These are phyloP conservation scores for Chitala chitala DNA, from an alignment of 2,113 vertebrate species.

Conservation along the genomic window DNA sequence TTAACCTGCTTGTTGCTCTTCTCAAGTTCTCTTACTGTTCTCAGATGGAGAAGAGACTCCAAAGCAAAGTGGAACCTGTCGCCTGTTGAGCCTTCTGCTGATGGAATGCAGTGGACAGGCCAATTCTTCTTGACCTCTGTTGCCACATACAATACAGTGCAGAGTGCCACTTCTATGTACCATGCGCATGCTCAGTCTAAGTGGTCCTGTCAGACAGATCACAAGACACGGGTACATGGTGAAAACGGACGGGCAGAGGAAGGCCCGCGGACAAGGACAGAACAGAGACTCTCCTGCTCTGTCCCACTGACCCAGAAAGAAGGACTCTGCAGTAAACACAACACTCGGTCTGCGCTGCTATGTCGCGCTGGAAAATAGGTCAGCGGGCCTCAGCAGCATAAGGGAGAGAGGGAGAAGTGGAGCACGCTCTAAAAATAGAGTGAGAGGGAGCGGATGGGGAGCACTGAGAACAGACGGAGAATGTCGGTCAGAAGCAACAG, in stretches of 20 bases:
- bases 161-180: neutral
- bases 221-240: neutral
- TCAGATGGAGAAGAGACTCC: too few relatives aligned
- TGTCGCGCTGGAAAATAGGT: constrained; percentile 61
- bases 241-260: neutral
- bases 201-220: too few relatives aligned
- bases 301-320: constrained; percentile 60
- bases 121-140: too few relatives aligned
- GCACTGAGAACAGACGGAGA: constrained; percentile 26
- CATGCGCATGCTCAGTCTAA: too few relatives aligned
- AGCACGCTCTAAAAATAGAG: constrained; percentile 58
- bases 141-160: too few relatives aligned
- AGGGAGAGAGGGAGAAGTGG: constrained; percentile 39
- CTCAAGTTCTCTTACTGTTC: too few relatives aligned
- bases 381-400: constrained; percentile 55
- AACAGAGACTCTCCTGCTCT: constrained; percentile 9
- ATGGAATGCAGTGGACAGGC: neutral
- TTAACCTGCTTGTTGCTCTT: too few relatives aligned
- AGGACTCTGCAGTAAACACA: constrained; percentile 57
- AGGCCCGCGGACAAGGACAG: neutral
- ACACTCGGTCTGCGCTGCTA: constrained; percentile 49
- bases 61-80: neutral
- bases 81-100: neutral
- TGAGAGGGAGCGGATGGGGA: constrained; percentile 25
- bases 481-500: constrained; percentile 36